These are phyloP conservation scores for Phylloscopus trochiloides DNA, from an alignment of 2,113 vertebrate species.

Conservation along the genomic window DNA sequence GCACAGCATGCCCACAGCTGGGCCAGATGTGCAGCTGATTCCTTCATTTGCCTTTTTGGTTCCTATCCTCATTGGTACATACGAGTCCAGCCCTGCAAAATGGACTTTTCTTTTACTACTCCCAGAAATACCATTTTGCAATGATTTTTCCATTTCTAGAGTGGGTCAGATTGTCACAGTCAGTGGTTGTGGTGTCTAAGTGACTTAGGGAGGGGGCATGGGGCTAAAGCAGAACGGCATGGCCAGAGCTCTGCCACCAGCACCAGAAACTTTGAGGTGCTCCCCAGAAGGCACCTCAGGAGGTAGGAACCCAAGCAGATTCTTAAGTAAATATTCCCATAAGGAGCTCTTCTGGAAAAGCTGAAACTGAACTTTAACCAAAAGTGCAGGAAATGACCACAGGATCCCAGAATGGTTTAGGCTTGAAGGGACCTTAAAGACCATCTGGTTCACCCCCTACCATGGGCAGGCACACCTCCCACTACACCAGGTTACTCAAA, in stretches of 20 bases:
- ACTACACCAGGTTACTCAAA: neutral
- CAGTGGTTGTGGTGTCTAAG: neutral
- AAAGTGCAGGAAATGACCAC: neutral
- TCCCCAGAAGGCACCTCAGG: neutral
- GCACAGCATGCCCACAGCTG: neutral
- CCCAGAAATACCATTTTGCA: neutral
- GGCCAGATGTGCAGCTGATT: neutral
- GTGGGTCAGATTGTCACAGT: neutral
- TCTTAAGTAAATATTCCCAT: neutral
- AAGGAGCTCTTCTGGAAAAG: neutral
- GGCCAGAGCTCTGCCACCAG: neutral
- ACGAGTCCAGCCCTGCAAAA: neutral
- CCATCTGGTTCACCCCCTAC: accelerated
- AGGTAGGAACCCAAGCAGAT: neutral
- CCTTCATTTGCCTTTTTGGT: neutral
- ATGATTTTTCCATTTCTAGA: neutral
- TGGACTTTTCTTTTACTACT: neutral
- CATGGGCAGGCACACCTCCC: neutral
- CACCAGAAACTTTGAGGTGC: neutral
- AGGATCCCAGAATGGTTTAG: neutral
- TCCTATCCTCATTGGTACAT: accelerated
- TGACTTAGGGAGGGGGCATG: neutral
- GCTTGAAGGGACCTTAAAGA: neutral
- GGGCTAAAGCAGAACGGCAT: neutral
- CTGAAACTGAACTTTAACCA: neutral